Percentiles rank a stretch among this genome's conserved stretches.
Conservation (phyloP, 2,797 vertebrate genomes). For the Rhyacichthys aspro region DNA sequence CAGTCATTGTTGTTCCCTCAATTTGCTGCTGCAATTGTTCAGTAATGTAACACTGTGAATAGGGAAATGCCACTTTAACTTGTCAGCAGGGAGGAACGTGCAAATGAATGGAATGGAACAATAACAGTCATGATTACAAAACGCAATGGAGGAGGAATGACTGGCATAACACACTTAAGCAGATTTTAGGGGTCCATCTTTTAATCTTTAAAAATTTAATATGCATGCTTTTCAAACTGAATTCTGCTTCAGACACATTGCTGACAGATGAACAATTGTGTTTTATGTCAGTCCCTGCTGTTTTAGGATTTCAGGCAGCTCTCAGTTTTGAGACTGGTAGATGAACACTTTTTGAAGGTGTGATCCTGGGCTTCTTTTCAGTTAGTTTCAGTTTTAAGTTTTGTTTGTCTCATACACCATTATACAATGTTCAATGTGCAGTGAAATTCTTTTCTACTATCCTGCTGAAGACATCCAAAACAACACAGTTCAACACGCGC, state of each 20-base stretch:
- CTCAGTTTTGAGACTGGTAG: background rate
- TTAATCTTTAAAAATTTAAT: slow-evolving; percentile 10
- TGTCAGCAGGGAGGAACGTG: background rate
- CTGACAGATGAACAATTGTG: slow-evolving; percentile 6
- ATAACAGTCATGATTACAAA: background rate
- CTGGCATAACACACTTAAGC: background rate
- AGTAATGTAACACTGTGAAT: background rate
- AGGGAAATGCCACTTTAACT: slow-evolving; percentile 12
- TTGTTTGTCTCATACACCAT: too few species aligned
- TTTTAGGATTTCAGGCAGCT: background rate
- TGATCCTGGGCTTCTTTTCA: too few species aligned
- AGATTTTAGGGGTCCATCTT: slow-evolving; percentile 1
- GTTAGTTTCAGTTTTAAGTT: too few species aligned
- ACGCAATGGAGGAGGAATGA: background rate
- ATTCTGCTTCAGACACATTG: slow-evolving; percentile 13
- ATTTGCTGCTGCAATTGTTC: background rate
- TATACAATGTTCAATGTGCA: too few species aligned
- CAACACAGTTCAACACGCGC: too few species aligned
- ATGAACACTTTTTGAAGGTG: too few species aligned
- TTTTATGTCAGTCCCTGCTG: background rate
- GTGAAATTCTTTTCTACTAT: too few species aligned
- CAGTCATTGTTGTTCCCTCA: background rate
- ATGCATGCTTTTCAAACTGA: slow-evolving; percentile 8
- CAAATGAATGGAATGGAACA: background rate
- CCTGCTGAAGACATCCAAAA: too few species aligned